A percentile compares a stretch with the other conserved stretches of the same genome.
These are phyloP conservation scores for Taenioides sp. DNA, from an alignment of 2,797 vertebrate species.

Conservation along the genomic window DNA sequence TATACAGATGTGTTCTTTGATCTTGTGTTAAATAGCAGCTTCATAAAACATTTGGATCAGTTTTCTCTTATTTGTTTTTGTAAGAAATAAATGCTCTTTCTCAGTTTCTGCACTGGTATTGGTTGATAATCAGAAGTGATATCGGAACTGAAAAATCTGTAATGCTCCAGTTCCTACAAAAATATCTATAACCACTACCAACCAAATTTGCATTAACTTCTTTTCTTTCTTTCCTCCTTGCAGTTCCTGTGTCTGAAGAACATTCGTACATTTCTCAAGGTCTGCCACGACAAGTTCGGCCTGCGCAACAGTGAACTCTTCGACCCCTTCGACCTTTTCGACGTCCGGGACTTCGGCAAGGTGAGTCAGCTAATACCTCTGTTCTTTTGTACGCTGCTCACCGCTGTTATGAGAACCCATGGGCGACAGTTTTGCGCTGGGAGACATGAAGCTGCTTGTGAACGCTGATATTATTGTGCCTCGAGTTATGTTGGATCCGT, in stretches of 20 bases:
- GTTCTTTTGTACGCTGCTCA: background rate
- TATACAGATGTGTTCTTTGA: too few relatives aligned
- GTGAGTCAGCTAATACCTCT: slow-evolving; percentile 73
- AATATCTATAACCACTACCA: background rate
- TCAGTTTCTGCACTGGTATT: too few relatives aligned
- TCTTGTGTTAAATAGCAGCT: too few relatives aligned
- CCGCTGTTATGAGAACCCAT: background rate
- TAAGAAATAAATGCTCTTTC: too few relatives aligned
- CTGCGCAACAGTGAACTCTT: slow-evolving; percentile 94
- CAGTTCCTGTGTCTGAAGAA: slow-evolving; percentile 98
- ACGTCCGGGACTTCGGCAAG: slow-evolving; percentile 97
- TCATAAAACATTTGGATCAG: too few relatives aligned
- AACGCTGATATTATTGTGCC: background rate
- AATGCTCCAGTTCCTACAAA: too few relatives aligned
- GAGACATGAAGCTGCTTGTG: slow-evolving; percentile 28
- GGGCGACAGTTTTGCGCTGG: slow-evolving; percentile 10
- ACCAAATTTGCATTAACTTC: background rate
- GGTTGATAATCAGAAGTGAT: too few relatives aligned
- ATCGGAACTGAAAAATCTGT: too few relatives aligned
- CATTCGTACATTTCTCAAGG: slow-evolving; percentile 95
- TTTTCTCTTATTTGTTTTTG: too few relatives aligned
- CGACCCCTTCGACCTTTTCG: slow-evolving; percentile 97
- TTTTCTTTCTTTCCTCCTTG: slow-evolving; percentile 17
- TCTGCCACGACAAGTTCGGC: slow-evolving; percentile 95
- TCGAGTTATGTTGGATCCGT: slow-evolving; percentile 14